Percentiles rank a stretch among this genome's conserved stretches.
Conservation (phyloP, 2,113 vertebrate genomes). For the Mirza zaza region DNA sequence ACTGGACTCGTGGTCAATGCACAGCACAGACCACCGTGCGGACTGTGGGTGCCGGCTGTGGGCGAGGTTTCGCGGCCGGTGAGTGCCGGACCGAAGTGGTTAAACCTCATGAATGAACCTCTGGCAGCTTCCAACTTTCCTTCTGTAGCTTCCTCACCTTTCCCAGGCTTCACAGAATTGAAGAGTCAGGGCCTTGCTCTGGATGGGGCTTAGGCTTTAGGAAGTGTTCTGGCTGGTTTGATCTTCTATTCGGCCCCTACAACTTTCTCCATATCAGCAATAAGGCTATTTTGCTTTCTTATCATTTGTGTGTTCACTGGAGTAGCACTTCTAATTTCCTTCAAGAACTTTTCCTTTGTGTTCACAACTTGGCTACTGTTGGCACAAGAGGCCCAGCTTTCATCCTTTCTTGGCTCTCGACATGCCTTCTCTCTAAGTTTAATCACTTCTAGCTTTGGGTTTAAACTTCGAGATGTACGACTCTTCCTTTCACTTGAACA, state of each 20-base stretch:
- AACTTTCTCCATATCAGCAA: neutral
- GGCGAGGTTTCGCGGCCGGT: no score
- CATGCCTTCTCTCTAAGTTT: neutral
- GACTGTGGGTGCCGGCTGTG: no score
- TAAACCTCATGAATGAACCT: neutral
- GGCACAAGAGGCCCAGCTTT: neutral
- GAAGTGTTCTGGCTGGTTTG: neutral
- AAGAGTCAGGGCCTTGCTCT: neutral
- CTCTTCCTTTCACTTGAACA: neutral
- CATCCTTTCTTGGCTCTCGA: neutral
- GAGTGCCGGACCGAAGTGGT: no score
- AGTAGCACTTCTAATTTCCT: neutral
- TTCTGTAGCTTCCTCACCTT: neutral
- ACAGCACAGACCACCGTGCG: no score
- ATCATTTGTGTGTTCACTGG: neutral
- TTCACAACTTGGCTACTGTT: neutral
- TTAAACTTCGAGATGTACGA: neutral
- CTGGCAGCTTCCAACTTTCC: neutral
- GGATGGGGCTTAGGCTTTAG: neutral
- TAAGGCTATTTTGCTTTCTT: neutral
- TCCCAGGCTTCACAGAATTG: neutral
- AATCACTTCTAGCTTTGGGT: neutral
- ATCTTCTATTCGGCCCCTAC: neutral
- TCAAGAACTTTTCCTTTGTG: neutral
- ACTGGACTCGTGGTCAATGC: accelerated